Base-by-base conservation (phyloP, 2,797 vertebrate genomes). In the Poeciliopsis gracilis region DNA sequence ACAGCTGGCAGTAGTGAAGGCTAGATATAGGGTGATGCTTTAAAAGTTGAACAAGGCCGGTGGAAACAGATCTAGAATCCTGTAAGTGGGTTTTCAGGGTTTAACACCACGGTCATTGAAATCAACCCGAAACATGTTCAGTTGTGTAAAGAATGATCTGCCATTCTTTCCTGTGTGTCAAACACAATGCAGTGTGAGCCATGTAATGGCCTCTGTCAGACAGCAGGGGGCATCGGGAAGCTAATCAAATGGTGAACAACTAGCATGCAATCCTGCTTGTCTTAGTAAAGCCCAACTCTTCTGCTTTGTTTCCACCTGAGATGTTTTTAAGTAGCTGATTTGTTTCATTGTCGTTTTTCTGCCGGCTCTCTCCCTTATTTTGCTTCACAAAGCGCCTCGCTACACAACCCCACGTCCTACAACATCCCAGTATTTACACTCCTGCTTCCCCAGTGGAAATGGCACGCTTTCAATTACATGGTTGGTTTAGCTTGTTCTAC, bases 381-480 rank as follows among this genome's bases (percentile, higher is more conserved):
- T 89, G 90, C 91, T 90, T 94, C 87, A 87, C 80, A 88, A 92
- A 93, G 89, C 82, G 80, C 69, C 81, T 84, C 82, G 85, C 72
- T 55, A 16, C 72, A 59, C 72, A 45, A 9, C 63, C 57, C n/a
- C 57, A 59, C 28, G 5, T 38, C 73, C 57, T 45, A 25, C 84
- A 67, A 74, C 88, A 85, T 73, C 80, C 84, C n/a, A 74, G 80
- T 66, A 38, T 77, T 82, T 74, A 88, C 82, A 57, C 81, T 78
- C 84, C 71, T n/a, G 82, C 77, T 79, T 86, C 83, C 84, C 80
- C 84, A 72, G 86, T 91, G 91, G 89, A 80, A 93, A 86, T 84
- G 83, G 92, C 94, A 94, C 93, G 88, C 94, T 96, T 97, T 97
- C 94, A 97, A 95, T 96, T 95, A 94, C 95, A 93, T 87, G 94